phyloP scores from a whole-genome alignment of 2,888 invertebrate genomes.

The Netelia inedita region DNA sequence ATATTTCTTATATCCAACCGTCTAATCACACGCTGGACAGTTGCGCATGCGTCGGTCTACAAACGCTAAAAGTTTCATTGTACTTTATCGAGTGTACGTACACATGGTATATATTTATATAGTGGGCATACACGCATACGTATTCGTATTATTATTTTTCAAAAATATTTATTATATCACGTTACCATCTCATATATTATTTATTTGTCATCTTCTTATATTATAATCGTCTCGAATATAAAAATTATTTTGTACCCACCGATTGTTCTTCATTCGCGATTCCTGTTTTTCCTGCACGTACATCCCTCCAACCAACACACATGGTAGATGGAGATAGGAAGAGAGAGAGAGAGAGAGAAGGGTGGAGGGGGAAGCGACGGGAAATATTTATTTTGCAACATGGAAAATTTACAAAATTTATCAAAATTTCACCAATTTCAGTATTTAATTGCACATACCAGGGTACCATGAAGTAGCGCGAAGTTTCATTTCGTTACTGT shows the following conservation, averaged over 20 bases:
- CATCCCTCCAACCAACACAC: not conserved
- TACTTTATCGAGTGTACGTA: slow-evolving; percentile 68
- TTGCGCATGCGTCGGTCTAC: slow-evolving; percentile 25
- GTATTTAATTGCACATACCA: slow-evolving; percentile 76
- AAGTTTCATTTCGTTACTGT: slow-evolving; percentile 62
- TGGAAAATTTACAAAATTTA: slow-evolving; percentile 23
- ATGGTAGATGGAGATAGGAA: not conserved
- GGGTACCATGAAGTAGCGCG: slow-evolving; percentile 73
- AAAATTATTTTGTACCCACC: slow-evolving; percentile 77
- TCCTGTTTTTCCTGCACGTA: not conserved
- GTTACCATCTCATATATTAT: slow-evolving; percentile 83
- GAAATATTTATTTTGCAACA: not conserved
- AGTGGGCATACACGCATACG: slow-evolving; percentile 77
- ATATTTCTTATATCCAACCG: slow-evolving; percentile 1
- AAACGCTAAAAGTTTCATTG: slow-evolving; percentile 52
- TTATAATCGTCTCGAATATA: slow-evolving; percentile 81
- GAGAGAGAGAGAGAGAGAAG: not conserved
- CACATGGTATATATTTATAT: slow-evolving; percentile 76
- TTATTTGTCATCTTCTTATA: slow-evolving; percentile 81
- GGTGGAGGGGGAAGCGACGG: not conserved
- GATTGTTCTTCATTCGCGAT: not conserved
- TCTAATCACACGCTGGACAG: not conserved
- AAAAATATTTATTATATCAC: slow-evolving; percentile 82
- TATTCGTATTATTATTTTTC: slow-evolving; percentile 63
- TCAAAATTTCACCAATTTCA: slow-evolving; percentile 45